A percentile compares a stretch with the other conserved stretches of the same genome.
These are phyloP conservation scores for Muschampia staudingeri DNA, from an alignment of 2,888 invertebrate genomes.

Conservation along the genomic window DNA sequence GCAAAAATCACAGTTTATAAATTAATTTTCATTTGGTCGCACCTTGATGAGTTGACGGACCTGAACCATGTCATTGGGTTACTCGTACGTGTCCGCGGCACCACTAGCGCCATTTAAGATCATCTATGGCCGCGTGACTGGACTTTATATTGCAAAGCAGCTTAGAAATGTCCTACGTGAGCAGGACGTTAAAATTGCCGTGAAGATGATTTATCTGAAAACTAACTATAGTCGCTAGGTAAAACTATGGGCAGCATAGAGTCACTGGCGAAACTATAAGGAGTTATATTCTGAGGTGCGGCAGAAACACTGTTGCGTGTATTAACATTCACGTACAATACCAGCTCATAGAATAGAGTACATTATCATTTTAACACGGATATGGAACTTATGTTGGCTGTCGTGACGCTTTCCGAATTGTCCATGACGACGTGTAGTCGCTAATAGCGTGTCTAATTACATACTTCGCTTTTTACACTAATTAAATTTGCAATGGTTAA, in stretches of 20 bases:
- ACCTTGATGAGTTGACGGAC: constrained; percentile 40
- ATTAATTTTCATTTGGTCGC: not conserved
- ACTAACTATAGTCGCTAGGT: constrained; percentile 12
- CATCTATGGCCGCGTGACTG: constrained; percentile 77
- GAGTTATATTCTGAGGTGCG: not conserved
- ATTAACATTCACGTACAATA: constrained; percentile 67
- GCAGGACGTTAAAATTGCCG: constrained; percentile 70
- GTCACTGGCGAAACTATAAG: not conserved
- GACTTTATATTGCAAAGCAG: constrained; percentile 81
- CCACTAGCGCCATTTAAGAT: constrained; percentile 78
- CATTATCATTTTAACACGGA: constrained; percentile 80
- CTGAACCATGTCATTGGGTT: constrained; percentile 80
- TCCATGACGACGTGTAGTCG: constrained; percentile 66
- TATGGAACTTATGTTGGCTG: constrained; percentile 73
- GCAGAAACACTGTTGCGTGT: constrained; percentile 68
- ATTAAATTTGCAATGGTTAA: constrained; percentile 72
- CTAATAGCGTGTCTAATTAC: constrained; percentile 72
- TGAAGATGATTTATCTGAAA: constrained; percentile 69
- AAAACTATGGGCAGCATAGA: not conserved
- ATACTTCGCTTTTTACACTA: constrained; percentile 71
- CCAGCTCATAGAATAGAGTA: constrained; percentile 70
- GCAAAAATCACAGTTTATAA: too few species aligned
- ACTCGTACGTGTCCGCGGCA: constrained; percentile 71
- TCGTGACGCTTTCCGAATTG: constrained; percentile 72
- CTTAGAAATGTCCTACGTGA: constrained; percentile 79